Evolutionary conservation across 2,113 vertebrate species (phyloP), one percentile per base, ranked within the genome.

Genomic region (Clinocottus analis): DNA sequence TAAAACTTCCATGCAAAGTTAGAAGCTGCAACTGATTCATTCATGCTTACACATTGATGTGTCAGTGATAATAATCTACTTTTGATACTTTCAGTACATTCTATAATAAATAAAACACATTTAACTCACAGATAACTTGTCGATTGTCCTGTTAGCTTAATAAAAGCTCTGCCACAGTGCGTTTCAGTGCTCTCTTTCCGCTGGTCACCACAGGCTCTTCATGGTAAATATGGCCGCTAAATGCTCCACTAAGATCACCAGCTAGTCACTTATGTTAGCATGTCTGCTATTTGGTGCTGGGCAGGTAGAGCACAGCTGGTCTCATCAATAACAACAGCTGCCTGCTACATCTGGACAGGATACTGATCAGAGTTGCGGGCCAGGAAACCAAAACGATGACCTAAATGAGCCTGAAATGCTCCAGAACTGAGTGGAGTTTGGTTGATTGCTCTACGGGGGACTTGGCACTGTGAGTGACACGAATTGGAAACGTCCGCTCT

Each of bases 261-360:
- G 64, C 14, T 31, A 29, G 29, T 47, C 27, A 29, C 45, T 31
- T 0, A 16, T 39, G n/a, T 31, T 33, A 41, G 27, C n/a, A 11
- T 25, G 53, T 60, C 17, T 35, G 33, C 10, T 7, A 0, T 31
- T 59, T 72, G 39, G 69, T 31, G 12, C 14, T 8, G 61, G 61
- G 3, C 37, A 43, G 62, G n/a, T 41, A 10, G 7, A 1, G 14
- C 4, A 4, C 13, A 17, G 5, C 25, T 23, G 7, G 31, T 19
- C 29, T 37, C 21, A 27, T 27, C n/a, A 39, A 23, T 56, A 16
- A 56, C 49, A 67, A 25, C 67, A 37, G 49, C 67, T 70, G 67
- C 35, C 16, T 39, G 10, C 31, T 27, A 11, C 49, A 27, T 56
- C 49, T 70, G 67, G 35, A 56, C 27, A 37, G 7, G 1, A 21